Evolutionary conservation across 2,113 vertebrate species (phyloP), one percentile per base, ranked within the genome.

Genomic region (Climacteris rufus): DNA sequence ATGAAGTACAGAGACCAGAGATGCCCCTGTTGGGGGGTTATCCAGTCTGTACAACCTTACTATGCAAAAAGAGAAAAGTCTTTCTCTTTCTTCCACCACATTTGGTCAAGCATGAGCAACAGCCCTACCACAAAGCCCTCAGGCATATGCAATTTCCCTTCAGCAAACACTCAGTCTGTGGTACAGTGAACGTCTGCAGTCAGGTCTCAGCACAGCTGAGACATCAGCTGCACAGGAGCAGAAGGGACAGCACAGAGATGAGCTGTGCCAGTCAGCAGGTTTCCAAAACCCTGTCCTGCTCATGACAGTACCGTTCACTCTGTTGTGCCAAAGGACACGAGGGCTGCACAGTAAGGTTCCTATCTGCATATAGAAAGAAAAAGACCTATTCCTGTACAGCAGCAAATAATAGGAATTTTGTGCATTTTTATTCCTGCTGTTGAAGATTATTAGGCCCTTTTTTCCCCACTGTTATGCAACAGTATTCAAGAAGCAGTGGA

Each of bases 171-270:
- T 31, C 33, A 28, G 31, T 21, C 33, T 11, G 56, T 42, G 56
- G 19, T 9, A 47, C 50, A 57, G 65, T 18, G 15, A 1, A 49
- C 9, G 33, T 47, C 35, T 61, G 50, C 0, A 2, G 64, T 27
- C 77, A 61, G 60, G 45, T 37, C 35, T 3, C 77, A 40, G 40
- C 45, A 54, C 9, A 53, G n/a, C 20, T 9, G 11, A 50, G 71
- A 12, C 56, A 42, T 4, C 25, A 8, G 30, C 40, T 42, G 49
- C 45, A 14, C 13, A 40, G 69, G 35, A 35, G 23, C 40, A 64
- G 0, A 1, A n/a, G 21, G 10, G 28, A 2, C 13, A 45, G 65
- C 54, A 16, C 12, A 16, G 42, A 33, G 9, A 45, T 1, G 20
- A 72, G 56, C 25, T 1, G 2, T 9, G 20, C 33, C 64, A 30